Base-by-base conservation (phyloP, 2,888 invertebrate genomes). In the Drosophila subsilvestris region DNA sequence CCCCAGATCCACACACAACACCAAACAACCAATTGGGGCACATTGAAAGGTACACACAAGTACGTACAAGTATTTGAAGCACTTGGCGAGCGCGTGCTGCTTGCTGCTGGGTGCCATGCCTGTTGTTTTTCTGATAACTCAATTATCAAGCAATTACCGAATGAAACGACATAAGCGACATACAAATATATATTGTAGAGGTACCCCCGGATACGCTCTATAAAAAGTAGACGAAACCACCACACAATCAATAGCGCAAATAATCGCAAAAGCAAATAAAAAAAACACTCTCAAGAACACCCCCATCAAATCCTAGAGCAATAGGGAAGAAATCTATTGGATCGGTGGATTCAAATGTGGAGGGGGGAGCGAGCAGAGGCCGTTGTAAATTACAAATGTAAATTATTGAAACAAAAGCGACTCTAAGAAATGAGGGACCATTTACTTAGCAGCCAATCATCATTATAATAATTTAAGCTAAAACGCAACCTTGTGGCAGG, bases 131-230 rank as follows among this genome's bases (percentile, higher is more conserved):
- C 68, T 71, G 87, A 87, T 84, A 84, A 82, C 82, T 85, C 65
- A 85, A 84, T 84, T 87, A 84, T 87, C 83, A 76, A 74, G 73
- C 78, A 82, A 87, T 84, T 85, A 85, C 63, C 62, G 55, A 74
- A 84, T 78, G 79, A 79, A 63, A 54, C 57, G 72, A 47, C 56
- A 70, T 20, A 48, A 37, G 12, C 42, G 3, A 17, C 12, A 44
- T 44, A 43, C 25, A 25, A 5, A 25, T 17, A 25, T 48, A 8
- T 20, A 17, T 45, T 3, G 10, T 0, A 7, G n/a, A 37, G 14
- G 37, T 37, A 37, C 7, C 14, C 37, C 37, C 37, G 37, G 37
- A n/a, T 37, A 37, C 37, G 6, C 37, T n/a, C 37, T 6, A 37
- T 37, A 37, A 37, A 37, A n/a, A n/a, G n/a, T 37, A 7, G 37